Evolutionary conservation across 2,113 vertebrate genomes (phyloP), one percentile per base, ranked within the genome.

Genomic region (Zosterops lateralis): DNA sequence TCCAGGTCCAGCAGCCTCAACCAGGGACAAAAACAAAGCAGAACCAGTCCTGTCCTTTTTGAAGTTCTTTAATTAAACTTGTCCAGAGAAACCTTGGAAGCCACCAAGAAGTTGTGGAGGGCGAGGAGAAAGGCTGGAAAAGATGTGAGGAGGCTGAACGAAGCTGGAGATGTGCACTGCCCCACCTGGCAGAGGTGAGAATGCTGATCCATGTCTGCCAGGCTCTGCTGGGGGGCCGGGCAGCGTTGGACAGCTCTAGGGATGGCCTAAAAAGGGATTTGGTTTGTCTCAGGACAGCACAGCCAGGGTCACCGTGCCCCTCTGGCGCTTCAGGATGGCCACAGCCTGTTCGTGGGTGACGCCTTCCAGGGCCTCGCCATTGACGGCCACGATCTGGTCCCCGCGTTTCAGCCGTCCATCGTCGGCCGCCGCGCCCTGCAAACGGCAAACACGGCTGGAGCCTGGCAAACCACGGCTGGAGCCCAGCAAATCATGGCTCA

Each of bases 301-400:
- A 1, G 98, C 97, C 87, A 99, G 96, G 0, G 97, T 97, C 66
- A 99, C 99, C 3, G 96, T 96, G 40, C 99, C 99, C 90, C 89
- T 97, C 97, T 99, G 99, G 76, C 96, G 98, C 96, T 99, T 99
- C 70, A 99, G 97, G 70, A 99, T 97, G 70, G 97, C 97, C n/a
- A 99, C 99, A 1, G 99, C 99, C 96, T 99, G 98, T 84, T 99
- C 98, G 14, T 99, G 99, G 0, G 98, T 99, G 7, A 97, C 98
- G 12, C 98, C 99, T 84, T 99, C 98, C 94, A 99, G 96, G 57
- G 97, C 98, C 87, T 99, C 98, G 21, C 98, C 98, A 21, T 99
- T 99, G 72, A 99, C 99, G 0, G 98, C 96, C 92, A 99, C 88
- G 75, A 99, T 98, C 97, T 99, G 99, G 74, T 99, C 99, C 0